Evolutionary conservation across 1,140 invertebrate genomes (phyloP).

Genomic region (Drosophila busckii): DNA sequence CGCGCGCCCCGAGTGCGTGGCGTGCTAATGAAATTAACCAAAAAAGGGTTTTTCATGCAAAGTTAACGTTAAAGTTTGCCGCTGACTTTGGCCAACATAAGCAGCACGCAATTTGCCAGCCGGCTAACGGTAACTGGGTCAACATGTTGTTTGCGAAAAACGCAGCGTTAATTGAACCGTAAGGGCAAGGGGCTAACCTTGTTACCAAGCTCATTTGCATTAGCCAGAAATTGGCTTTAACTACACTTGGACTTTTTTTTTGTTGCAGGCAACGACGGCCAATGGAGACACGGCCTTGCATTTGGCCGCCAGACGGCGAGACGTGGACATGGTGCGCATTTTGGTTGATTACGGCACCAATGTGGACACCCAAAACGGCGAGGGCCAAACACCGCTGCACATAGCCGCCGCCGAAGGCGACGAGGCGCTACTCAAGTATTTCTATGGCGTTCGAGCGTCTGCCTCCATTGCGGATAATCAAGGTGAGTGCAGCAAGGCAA

Average conservation of each 20-base stretch:
- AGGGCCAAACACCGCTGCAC: constrained; percentile 95
- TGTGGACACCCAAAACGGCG: constrained; percentile 93
- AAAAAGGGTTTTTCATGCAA: constrained; percentile 48
- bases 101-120: constrained; percentile 63
- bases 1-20: constrained; percentile 71
- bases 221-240: no score
- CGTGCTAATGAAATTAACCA: constrained; percentile 75
- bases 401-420: constrained; percentile 97
- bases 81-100: constrained; percentile 61
- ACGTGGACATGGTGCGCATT: constrained; percentile 94
- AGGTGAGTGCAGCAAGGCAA: constrained; percentile 78
- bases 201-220: constrained; percentile 10
- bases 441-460: constrained; percentile 95
- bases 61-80: constrained; percentile 61
- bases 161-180: constrained; percentile 26
- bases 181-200: background rate
- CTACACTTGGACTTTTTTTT: constrained; percentile 7
- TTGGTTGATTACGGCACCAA: constrained; percentile 94
- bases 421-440: constrained; percentile 95
- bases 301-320: constrained; percentile 91
- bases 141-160: constrained; percentile 53
- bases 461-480: constrained; percentile 96
- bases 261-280: constrained; percentile 82
- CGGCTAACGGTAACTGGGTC: constrained; percentile 62
- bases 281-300: constrained; percentile 94